Conservation (phyloP, 2,888 invertebrate genomes). For the Acleris literana region DNA sequence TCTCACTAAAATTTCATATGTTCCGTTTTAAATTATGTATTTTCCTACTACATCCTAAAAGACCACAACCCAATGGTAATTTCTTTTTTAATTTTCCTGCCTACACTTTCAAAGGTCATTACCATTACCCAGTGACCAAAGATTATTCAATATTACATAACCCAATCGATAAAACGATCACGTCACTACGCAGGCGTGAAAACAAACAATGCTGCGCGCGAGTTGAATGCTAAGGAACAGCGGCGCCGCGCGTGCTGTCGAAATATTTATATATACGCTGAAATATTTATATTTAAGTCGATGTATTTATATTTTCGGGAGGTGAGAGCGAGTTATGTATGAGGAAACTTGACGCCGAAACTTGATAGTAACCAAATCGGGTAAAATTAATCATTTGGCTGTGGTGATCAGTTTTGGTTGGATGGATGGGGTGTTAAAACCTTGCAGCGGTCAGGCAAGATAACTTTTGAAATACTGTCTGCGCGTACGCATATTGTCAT, state of each 20-base stretch:
- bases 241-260: slow-evolving; percentile 69
- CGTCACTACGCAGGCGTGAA: slow-evolving; percentile 63
- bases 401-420: slow-evolving; percentile 16
- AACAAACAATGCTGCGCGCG: slow-evolving; percentile 68
- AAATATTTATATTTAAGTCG: slow-evolving; percentile 56
- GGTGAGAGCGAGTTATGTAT: slow-evolving; percentile 47
- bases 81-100: background rate
- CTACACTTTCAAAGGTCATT: slow-evolving; percentile 7
- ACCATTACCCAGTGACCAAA: slow-evolving; percentile 29
- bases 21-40: no score
- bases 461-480: no score
- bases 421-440: background rate
- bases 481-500: no score
- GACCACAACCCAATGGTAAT: no score
- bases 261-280: slow-evolving; percentile 62
- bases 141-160: slow-evolving; percentile 41
- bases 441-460: no score
- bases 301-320: slow-evolving; percentile 61
- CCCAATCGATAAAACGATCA: slow-evolving; percentile 70
- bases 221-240: slow-evolving; percentile 70
- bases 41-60: no score
- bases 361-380: slow-evolving; percentile 37
- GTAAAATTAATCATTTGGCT: slow-evolving; percentile 17
- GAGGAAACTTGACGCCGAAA: slow-evolving; percentile 39
- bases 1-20: no score